Evolutionary conservation across 2,888 invertebrate species (phyloP).

Genomic region (Torymus texanus): DNA sequence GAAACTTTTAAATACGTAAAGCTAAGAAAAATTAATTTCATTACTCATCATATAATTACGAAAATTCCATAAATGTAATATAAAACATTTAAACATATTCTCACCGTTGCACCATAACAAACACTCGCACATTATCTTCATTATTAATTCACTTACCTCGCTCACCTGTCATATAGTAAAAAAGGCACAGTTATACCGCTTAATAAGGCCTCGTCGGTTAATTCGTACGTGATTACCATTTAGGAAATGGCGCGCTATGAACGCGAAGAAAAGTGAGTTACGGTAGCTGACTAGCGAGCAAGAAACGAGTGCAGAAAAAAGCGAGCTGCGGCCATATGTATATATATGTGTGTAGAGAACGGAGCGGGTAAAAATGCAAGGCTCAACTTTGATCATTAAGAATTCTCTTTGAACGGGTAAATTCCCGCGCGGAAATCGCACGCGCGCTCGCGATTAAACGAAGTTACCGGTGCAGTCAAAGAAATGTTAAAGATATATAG

Average conservation of each 20-base stretch:
- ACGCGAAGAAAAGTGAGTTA: conserved; percentile 55
- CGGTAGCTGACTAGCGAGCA: conserved; percentile 56
- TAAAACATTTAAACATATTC: too few relatives aligned
- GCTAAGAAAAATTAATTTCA: too few relatives aligned
- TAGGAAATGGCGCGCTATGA: conserved; percentile 31
- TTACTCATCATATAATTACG: too few relatives aligned
- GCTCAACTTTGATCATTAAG: conserved; percentile 57
- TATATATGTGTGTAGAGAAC: not conserved
- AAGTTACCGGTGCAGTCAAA: conserved; percentile 55
- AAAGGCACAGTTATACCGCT: not conserved
- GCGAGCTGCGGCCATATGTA: too few relatives aligned
- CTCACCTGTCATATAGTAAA: not conserved
- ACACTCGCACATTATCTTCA: too few relatives aligned
- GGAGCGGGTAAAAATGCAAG: conserved; percentile 44
- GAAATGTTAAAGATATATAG: conserved; percentile 48
- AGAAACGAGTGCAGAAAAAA: conserved; percentile 13
- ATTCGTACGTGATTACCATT: conserved; percentile 50
- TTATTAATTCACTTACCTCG: too few relatives aligned
- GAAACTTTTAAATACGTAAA: too few relatives aligned
- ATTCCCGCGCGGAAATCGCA: conserved; percentile 50
- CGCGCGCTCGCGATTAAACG: conserved; percentile 52
- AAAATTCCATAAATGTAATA: too few relatives aligned
- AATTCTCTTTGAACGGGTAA: conserved; percentile 53
- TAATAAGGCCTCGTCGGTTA: conserved; percentile 33
- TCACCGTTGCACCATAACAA: too few relatives aligned